phyloP scores from a whole-genome alignment of 2,113 vertebrate genomes.

The Sorex araneus region DNA sequence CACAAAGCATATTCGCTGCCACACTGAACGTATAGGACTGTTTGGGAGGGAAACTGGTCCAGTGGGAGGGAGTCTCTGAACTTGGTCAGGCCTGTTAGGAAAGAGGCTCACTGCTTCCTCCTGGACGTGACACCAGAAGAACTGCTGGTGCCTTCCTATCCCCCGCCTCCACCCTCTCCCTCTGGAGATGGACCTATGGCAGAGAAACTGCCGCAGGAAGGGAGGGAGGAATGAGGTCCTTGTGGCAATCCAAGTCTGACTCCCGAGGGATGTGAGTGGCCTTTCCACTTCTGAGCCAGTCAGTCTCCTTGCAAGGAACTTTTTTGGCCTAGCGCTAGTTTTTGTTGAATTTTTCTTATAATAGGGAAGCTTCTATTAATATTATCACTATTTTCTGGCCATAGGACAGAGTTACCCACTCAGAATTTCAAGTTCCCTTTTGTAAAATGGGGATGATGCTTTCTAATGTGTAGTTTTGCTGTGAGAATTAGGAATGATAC shows the following conservation, averaged over 20 bases:
- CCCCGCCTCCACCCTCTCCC: not conserved
- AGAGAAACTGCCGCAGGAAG: not conserved
- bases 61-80: not conserved
- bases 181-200: not conserved
- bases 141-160: not conserved
- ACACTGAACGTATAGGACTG: not conserved
- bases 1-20: not conserved
- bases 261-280: not conserved
- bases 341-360: not conserved
- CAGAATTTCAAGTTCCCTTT: not conserved
- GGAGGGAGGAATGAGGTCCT: not conserved
- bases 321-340: not conserved
- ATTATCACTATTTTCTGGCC: not conserved
- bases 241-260: not conserved
- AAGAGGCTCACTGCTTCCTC: constrained; percentile 4
- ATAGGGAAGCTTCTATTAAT: not conserved
- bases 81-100: not conserved
- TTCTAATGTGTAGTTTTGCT: not conserved
- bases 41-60: not conserved
- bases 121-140: not conserved
- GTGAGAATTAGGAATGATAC: constrained; percentile 16
- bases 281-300: constrained; percentile 9
- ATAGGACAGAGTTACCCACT: not conserved
- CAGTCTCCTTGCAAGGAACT: fast-evolving
- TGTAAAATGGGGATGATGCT: not conserved